A percentile compares a stretch with the other conserved stretches of the same genome.
These are phyloP conservation scores for Penaeus chinensis DNA, from an alignment of 1,140 invertebrate species.

Conservation along the genomic window DNA sequence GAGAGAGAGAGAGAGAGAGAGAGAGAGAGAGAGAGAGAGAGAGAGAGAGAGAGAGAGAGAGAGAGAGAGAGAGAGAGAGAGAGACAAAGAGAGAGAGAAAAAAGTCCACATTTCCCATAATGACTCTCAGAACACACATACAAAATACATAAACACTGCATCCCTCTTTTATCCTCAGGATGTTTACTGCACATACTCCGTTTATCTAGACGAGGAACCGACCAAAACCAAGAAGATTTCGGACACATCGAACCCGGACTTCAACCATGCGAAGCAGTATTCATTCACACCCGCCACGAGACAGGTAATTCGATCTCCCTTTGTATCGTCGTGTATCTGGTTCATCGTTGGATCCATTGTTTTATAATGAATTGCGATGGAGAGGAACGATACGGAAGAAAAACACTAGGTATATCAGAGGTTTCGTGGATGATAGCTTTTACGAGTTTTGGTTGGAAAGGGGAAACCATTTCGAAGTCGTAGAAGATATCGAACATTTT, in stretches of 20 bases:
- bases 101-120: neutral
- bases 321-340: neutral
- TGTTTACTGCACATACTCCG: conserved; percentile 72
- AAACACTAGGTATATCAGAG: too few species aligned
- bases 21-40: too few species aligned
- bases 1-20: too few species aligned
- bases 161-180: conserved; percentile 67
- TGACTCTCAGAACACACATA: neutral
- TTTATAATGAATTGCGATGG: too few species aligned
- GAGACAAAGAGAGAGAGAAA: neutral
- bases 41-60: too few species aligned
- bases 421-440: too few species aligned
- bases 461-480: too few species aligned
- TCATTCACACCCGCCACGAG: conserved; percentile 69
- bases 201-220: conserved; percentile 71
- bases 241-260: conserved; percentile 72
- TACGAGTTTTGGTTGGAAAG: too few species aligned
- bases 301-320: conserved; percentile 66
- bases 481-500: too few species aligned
- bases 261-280: conserved; percentile 71
- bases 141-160: neutral
- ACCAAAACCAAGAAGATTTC: conserved; percentile 69
- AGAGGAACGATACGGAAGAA: too few species aligned
- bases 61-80: too few species aligned
- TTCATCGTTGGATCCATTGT: neutral